Evolutionary conservation across 2,113 vertebrate species (phyloP), one percentile per base, ranked within the genome.

Genomic region (Macquaria australasica): DNA sequence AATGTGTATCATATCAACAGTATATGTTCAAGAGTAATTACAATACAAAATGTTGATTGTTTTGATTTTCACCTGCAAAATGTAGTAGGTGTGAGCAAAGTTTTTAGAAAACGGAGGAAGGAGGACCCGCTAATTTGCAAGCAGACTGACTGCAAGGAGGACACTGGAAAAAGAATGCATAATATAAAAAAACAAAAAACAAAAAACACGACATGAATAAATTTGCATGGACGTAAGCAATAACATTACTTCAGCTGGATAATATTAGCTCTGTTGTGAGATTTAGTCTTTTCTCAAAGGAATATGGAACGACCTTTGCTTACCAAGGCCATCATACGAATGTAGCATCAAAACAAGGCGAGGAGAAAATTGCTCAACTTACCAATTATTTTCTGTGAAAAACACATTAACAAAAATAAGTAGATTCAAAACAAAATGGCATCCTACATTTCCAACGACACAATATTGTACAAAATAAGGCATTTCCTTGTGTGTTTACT

Each of bases 391-490:
- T 89, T 80, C 70, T 87, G 81, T 77, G 78, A 82, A 91, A 91
- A 88, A 89, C 88, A 89, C 78, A 86, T 58, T 63, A 82, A 90
- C 84, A 93, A 91, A 94, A 85, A 86, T 79, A 97, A 96, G 97
- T 96, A 96, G 96, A 97, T 97, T 92, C 60, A 96, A 97, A 98
- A 97, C 94, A 81, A 96, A 96, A 96, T 96, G 96, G 96, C 97
- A 97, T 97, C 96, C 96, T 97, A 97, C 95, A 96, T 96, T 97
- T 97, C 96, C 96, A 97, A 98, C 96, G 95, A 97, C 97, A 97
- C 96, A 97, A 95, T 98, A 97, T 97, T 96, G 97, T 98, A 99
- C 97, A 99, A 99, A 98, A 98, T 99, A 99, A 99, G 98, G 98
- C 98, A 99, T 99, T 98, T 99, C 97, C 97, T 97, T 99, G 98